These are phyloP conservation scores for Mechanitis messenoides DNA, from an alignment of 2,888 invertebrate species.

Conservation along the genomic window DNA sequence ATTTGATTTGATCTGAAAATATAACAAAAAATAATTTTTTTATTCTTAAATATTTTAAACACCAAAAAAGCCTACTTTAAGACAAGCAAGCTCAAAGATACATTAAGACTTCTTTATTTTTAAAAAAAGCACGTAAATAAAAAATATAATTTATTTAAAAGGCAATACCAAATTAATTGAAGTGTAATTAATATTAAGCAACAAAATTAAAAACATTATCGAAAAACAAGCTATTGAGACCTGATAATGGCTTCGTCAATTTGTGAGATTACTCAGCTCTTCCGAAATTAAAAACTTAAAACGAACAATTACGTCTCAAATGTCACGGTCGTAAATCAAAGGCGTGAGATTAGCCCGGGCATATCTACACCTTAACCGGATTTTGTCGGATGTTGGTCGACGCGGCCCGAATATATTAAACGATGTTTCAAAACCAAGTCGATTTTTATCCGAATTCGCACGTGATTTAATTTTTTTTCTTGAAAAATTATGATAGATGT, in stretches of 20 bases:
- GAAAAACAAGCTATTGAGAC: not conserved
- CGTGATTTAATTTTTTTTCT: constrained; percentile 50
- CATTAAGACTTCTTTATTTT: too few relatives aligned
- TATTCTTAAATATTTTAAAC: too few relatives aligned
- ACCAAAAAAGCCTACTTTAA: too few relatives aligned
- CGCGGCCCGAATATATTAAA: constrained; percentile 68
- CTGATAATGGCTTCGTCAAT: not conserved
- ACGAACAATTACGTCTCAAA: constrained; percentile 42
- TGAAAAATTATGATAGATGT: constrained; percentile 1
- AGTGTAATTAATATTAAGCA: too few relatives aligned
- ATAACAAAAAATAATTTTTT: too few relatives aligned
- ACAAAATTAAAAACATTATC: not conserved
- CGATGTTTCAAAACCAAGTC: constrained; percentile 37
- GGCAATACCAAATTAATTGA: too few relatives aligned
- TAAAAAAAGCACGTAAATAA: too few relatives aligned
- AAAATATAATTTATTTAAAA: too few relatives aligned
- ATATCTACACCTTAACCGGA: constrained; percentile 70
- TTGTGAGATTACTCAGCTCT: constrained; percentile 5
- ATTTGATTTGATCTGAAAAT: too few relatives aligned
- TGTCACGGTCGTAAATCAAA: constrained; percentile 62
- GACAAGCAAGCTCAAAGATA: too few relatives aligned
- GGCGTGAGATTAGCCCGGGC: constrained; percentile 62
- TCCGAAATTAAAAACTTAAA: constrained; percentile 28
- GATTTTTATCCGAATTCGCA: constrained; percentile 48
- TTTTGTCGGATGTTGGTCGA: constrained; percentile 64